phyloP scores from a whole-genome alignment of 2,113 vertebrate genomes.

The Syngnathoides biaculeatus region DNA sequence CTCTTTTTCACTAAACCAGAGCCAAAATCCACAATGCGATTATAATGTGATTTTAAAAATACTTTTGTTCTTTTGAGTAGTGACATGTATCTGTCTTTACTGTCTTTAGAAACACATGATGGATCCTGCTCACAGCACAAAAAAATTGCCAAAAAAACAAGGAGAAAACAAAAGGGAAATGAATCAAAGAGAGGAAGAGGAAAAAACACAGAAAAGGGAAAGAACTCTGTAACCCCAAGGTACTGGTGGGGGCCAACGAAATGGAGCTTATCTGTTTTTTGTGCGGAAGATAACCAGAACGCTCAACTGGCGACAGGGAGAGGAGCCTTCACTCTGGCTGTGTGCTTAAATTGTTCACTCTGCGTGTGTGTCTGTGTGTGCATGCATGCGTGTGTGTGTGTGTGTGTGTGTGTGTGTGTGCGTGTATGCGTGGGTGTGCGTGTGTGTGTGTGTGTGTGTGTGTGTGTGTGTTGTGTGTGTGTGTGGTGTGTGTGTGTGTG shows the following conservation, averaged over 20 bases:
- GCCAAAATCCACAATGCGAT: background rate
- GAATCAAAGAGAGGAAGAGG: constrained; percentile 39
- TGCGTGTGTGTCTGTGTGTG: constrained; percentile 22
- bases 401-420: background rate
- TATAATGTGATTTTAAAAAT: background rate
- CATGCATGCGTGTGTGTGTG: constrained; percentile 25
- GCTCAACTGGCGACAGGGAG: constrained; percentile 44
- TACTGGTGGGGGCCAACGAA: constrained; percentile 39
- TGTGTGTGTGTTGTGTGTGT: background rate
- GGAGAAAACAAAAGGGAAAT: constrained; percentile 29
- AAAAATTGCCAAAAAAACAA: constrained; percentile 30
- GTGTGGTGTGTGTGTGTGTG: no score
- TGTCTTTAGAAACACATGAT: background rate
- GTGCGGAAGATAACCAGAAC: constrained; percentile 56
- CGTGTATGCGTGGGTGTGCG: no score
- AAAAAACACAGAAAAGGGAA: constrained; percentile 25
- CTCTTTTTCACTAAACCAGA: background rate
- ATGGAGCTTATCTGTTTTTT: constrained; percentile 61
- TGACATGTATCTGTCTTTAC: background rate
- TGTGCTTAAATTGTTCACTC: constrained; percentile 32
- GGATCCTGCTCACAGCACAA: constrained; percentile 9
- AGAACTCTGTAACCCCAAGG: constrained; percentile 53
- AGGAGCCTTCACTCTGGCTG: constrained; percentile 37
- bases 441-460: no score
- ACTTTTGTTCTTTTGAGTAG: background rate